Conservation (phyloP, 2,113 vertebrate species). For the Brienomyrus longianalis region DNA sequence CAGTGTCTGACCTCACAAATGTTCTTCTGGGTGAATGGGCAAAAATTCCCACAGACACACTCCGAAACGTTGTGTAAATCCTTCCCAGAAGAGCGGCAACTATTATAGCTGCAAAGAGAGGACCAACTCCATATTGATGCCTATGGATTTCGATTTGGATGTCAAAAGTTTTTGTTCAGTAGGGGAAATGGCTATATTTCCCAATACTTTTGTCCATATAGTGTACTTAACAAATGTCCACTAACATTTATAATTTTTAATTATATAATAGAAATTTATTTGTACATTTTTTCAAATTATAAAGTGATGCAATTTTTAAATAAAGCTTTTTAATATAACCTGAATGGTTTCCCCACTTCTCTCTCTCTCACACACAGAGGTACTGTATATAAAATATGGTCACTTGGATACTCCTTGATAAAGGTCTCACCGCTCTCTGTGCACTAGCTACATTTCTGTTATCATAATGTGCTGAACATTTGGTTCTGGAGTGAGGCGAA, state of each 20-base stretch:
- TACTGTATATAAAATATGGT: neutral
- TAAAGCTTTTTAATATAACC: neutral
- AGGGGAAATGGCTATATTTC: neutral
- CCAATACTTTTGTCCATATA: neutral
- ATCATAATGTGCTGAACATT: constrained; percentile 49
- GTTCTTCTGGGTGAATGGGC: neutral
- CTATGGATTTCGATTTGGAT: neutral
- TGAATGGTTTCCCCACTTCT: neutral
- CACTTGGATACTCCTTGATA: neutral
- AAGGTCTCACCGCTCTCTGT: constrained; percentile 15
- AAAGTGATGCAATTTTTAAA: neutral
- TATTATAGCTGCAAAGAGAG: neutral
- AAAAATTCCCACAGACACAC: neutral
- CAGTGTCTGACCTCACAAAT: neutral
- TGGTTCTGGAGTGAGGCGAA: constrained; percentile 49
- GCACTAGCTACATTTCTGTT: constrained; percentile 46
- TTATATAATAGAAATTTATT: neutral
- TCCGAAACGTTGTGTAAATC: neutral
- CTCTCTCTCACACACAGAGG: neutral
- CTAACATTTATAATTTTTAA: neutral
- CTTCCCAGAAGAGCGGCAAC: neutral
- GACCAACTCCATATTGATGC: neutral
- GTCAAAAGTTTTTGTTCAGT: neutral
- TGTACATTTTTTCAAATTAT: neutral
- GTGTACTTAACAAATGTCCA: neutral